phyloP scores from a whole-genome alignment of 2,113 vertebrate species.

The Ctenodactylus gundi region DNA sequence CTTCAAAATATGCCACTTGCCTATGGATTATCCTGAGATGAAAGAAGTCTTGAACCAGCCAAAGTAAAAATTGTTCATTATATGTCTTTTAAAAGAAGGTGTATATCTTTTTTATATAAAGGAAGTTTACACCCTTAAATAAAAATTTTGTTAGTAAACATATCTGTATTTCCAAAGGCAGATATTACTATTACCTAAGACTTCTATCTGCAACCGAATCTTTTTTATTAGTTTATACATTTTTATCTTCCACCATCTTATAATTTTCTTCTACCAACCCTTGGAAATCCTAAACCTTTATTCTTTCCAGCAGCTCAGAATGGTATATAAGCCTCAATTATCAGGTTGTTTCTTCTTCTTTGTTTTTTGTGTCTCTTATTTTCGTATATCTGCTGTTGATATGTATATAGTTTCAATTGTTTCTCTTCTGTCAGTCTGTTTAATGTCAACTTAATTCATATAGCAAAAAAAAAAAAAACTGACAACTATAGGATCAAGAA shows the following conservation, averaged over 20 bases:
- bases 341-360: not conserved
- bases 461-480: not conserved
- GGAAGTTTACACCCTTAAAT: not conserved
- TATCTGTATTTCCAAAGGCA: not conserved
- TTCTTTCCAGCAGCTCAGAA: not conserved
- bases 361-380: not conserved
- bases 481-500: not conserved
- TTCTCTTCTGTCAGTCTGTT: not conserved
- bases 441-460: not conserved
- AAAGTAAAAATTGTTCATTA: not conserved
- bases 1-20: not conserved
- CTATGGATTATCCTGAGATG: not conserved
- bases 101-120: not conserved
- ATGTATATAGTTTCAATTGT: not conserved
- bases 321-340: not conserved
- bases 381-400: not conserved
- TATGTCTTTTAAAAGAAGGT: not conserved
- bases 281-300: not conserved
- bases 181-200: not conserved
- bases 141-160: not conserved
- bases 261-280: not conserved
- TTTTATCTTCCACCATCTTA: not conserved
- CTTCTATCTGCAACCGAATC: not conserved
- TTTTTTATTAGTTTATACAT: not conserved
- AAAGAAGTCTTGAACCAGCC: not conserved